Evolutionary conservation across 2,888 invertebrate genomes (phyloP).

Genomic region (Stenoptilia bipunctidactyla): DNA sequence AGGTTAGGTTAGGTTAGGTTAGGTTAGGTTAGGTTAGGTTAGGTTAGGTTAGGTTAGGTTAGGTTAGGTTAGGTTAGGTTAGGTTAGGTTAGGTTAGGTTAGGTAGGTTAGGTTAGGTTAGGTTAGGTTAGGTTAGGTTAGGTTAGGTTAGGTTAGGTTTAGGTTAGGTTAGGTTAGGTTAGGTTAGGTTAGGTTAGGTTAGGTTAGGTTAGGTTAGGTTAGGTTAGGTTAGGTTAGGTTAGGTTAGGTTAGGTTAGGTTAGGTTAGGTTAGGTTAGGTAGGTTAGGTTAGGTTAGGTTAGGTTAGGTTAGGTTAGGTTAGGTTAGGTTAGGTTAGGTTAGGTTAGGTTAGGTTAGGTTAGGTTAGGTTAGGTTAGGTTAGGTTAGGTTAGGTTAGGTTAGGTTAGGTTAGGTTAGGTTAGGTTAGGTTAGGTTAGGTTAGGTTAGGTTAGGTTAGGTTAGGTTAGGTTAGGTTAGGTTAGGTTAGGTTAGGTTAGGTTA

Average conservation of each 20-base stretch:
- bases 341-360: conserved; percentile 1
- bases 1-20: conserved; percentile 1
- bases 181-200: conserved; percentile 1
- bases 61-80: conserved; percentile 1
- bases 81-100: conserved; percentile 1
- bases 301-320: conserved; percentile 1
- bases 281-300: conserved; percentile 1
- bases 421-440: conserved; percentile 1
- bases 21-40: conserved; percentile 1
- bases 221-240: neutral
- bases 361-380: conserved; percentile 1
- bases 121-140: conserved; percentile 1
- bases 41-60: conserved; percentile 1
- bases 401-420: conserved; percentile 1
- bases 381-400: neutral
- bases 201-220: conserved; percentile 1
- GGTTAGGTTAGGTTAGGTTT: conserved; percentile 1
- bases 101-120: conserved; percentile 1
- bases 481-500: conserved; percentile 1
- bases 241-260: conserved; percentile 1
- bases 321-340: neutral
- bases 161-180: conserved; percentile 1
- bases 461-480: conserved; percentile 1
- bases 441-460: conserved; percentile 1
- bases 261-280: neutral